A percentile compares a stretch with the other conserved stretches of the same genome.
phyloP scores from a whole-genome alignment of 2,888 invertebrate species.

The Drosophila acutilabella region DNA sequence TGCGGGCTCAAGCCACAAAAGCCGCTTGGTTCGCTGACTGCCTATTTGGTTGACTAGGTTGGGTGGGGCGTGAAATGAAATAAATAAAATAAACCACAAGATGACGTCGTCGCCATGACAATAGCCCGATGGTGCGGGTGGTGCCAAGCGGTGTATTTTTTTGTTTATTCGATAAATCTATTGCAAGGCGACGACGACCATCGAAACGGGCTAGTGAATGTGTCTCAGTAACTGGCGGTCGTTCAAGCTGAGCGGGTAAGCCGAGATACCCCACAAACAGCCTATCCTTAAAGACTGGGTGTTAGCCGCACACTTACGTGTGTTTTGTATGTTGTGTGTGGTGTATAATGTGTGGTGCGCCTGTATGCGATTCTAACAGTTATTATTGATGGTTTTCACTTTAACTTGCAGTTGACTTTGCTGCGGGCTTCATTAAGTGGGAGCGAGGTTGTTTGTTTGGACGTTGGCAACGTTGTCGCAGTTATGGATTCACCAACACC shows the following conservation, averaged over 20 bases:
- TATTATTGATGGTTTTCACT: slow-evolving; percentile 77
- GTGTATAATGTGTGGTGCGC: slow-evolving; percentile 5
- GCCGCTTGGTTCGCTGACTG: slow-evolving; percentile 39
- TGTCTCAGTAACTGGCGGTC: slow-evolving; percentile 69
- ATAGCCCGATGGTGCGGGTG: slow-evolving; percentile 36
- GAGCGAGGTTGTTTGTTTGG: slow-evolving; percentile 53
- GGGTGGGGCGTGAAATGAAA: slow-evolving; percentile 68
- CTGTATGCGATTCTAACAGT: slow-evolving; percentile 31
- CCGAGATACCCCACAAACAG: slow-evolving; percentile 31
- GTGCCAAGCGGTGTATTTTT: slow-evolving; percentile 25
- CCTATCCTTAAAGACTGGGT: slow-evolving; percentile 8
- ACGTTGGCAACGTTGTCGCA: slow-evolving; percentile 68
- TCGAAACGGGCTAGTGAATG: slow-evolving; percentile 41
- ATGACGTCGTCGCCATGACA: slow-evolving; percentile 78
- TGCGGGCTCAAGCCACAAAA: slow-evolving; percentile 69
- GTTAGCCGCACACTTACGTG: slow-evolving; percentile 10
- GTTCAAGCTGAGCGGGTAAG: slow-evolving; percentile 72
- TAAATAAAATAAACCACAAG: slow-evolving; percentile 78
- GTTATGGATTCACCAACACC: slow-evolving; percentile 85
- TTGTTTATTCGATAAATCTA: slow-evolving; percentile 80
- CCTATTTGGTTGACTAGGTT: slow-evolving; percentile 33
- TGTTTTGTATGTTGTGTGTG: not conserved
- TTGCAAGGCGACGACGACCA: slow-evolving; percentile 60
- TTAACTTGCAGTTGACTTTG: slow-evolving; percentile 71
- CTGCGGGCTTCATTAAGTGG: slow-evolving; percentile 66